Base-by-base conservation (phyloP, 2,888 invertebrate genomes). In the Hedya salicella region DNA sequence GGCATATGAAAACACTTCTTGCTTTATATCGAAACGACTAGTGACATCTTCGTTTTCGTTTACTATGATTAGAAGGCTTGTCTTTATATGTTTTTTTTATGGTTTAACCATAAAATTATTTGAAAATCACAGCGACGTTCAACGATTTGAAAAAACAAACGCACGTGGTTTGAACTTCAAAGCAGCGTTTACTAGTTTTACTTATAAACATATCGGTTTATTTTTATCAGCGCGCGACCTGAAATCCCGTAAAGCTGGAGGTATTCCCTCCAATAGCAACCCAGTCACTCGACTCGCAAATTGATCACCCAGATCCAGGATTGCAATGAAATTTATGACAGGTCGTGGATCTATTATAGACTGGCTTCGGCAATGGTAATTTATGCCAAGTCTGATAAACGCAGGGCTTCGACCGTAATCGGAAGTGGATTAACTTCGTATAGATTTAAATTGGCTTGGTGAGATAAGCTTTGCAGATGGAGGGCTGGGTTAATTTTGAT, bases 301-400 rank as follows among this genome's bases (percentile, higher is more conserved):
- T 90, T 90, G 90, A 90, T 90, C 91, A 89, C 86, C 85, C 85
- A 83, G 86, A 87, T 87, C 86, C 88, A 79, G 86, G 87, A 88
- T 88, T 87, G 88, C 88, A 87, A 88, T 88, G 83, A 89, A 90
- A 90, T 90, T 89, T 90, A 91, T 89, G 88, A 89, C 86, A 87
- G 85, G 78, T 86, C 87, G 87, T 85, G 85, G 88, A 89, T 89
- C 88, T 87, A 86, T 86, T 85, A 88, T 88, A 87, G 88, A 86
- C 81, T 80, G 81, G 85, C 85, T 83, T 76, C 80, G 75, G 67
- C 75, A 74, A 76, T 78, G 75, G 76, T 77, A 75, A 78, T 78
- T 80, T 74, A 69, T 73, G 74, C 70, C 75, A 70, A 70, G 68
- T 71, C 74, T 75, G 78, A 80, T 82, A 80, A 79, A 78, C 74